Conservation (phyloP, 2,888 invertebrate genomes). For the Eledone cirrhosa region DNA sequence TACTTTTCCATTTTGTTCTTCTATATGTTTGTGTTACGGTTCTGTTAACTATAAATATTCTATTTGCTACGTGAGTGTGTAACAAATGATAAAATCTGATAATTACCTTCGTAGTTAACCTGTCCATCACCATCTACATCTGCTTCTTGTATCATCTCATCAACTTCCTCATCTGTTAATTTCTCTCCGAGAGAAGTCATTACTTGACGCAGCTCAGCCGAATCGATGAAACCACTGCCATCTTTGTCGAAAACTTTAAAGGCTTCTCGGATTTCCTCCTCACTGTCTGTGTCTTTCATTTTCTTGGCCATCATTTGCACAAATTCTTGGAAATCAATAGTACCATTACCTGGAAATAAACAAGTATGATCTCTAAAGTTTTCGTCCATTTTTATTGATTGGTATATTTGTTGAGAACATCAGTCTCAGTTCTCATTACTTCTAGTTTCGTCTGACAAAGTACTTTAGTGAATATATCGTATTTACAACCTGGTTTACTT, state of each 20-base stretch:
- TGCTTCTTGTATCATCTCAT: constrained; percentile 24
- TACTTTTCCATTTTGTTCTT: too few species aligned
- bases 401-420: too few species aligned
- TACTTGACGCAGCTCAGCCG: constrained; percentile 15
- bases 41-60: too few species aligned
- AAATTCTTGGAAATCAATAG: constrained; percentile 17
- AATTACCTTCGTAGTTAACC: constrained; percentile 11
- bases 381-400: too few species aligned
- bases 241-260: constrained; percentile 22
- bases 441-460: too few species aligned
- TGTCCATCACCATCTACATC: constrained; percentile 15
- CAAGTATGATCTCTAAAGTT: too few species aligned
- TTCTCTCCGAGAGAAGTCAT: constrained; percentile 18
- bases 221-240: constrained; percentile 8
- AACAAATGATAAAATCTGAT: not conserved
- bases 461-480: too few species aligned
- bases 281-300: constrained; percentile 21
- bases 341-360: not conserved
- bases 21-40: too few species aligned
- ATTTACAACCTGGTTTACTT: too few species aligned
- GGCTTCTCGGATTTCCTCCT: constrained; percentile 16
- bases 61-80: too few species aligned
- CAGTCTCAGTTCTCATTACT: too few species aligned
- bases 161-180: constrained; percentile 22
- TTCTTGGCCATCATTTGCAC: constrained; percentile 21